Conservation (phyloP, 2,888 invertebrate species). For the Melitaea athalia region DNA sequence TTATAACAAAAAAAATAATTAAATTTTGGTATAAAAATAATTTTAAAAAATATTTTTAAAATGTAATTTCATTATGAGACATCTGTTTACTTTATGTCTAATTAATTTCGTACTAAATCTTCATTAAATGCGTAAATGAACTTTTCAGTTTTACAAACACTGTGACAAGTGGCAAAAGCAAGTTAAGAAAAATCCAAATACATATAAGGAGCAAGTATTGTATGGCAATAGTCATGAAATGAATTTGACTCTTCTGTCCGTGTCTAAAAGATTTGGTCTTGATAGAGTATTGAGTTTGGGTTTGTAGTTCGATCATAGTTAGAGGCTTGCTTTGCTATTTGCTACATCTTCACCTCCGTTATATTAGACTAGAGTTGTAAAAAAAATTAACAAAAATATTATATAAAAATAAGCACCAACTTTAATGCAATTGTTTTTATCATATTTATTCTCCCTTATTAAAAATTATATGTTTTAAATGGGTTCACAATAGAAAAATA, state of each 20-base stretch:
- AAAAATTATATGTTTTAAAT: too few relatives aligned
- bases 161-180: slow-evolving; percentile 87
- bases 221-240: slow-evolving; percentile 82
- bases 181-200: slow-evolving; percentile 85
- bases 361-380: neutral
- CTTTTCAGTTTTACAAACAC: slow-evolving; percentile 88
- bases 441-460: too few relatives aligned
- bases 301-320: slow-evolving; percentile 59
- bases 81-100: neutral
- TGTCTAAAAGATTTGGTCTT: slow-evolving; percentile 84
- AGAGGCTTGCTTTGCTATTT: slow-evolving; percentile 49
- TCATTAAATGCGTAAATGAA: slow-evolving; percentile 47
- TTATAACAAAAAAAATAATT: too few relatives aligned
- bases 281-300: slow-evolving; percentile 73
- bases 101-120: slow-evolving; percentile 1
- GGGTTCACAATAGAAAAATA: too few relatives aligned
- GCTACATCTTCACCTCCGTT: neutral
- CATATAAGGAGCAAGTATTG: slow-evolving; percentile 80
- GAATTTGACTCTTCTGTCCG: slow-evolving; percentile 78
- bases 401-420: neutral
- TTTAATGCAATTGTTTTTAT: too few relatives aligned
- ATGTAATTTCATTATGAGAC: too few relatives aligned
- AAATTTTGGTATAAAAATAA: too few relatives aligned
- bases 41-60: too few relatives aligned
- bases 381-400: neutral